A percentile compares a stretch with the other conserved stretches of the same genome.
Conservation (phyloP, 2,797 vertebrate species). For the Argya squamiceps region DNA sequence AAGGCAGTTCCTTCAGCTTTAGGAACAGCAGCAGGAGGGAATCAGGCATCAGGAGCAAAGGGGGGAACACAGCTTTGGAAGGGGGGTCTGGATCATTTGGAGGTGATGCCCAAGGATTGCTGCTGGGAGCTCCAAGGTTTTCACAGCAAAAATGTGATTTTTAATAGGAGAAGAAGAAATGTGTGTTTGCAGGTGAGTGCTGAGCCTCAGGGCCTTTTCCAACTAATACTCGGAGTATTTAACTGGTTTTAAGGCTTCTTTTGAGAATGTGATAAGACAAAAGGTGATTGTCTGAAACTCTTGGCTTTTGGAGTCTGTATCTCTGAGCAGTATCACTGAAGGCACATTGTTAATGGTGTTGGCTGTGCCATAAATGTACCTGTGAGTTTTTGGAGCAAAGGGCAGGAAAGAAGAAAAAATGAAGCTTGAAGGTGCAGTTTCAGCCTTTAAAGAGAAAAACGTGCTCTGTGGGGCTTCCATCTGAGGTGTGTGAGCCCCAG, state of each 20-base stretch:
- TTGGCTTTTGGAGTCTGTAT: not conserved
- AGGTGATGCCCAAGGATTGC: rapidly evolving
- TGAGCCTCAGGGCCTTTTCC: not conserved
- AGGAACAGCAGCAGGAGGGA: not conserved
- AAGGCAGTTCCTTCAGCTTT: not conserved
- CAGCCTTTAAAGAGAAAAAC: too few relatives aligned
- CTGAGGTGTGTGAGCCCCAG: not conserved
- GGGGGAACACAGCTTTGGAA: not conserved
- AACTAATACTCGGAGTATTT: rapidly evolving
- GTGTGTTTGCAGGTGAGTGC: not conserved
- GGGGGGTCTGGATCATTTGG: rapidly evolving
- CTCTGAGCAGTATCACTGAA: rapidly evolving
- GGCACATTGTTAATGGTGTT: not conserved
- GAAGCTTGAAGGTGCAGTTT: not conserved
- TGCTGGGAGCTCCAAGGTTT: not conserved
- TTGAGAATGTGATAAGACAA: not conserved
- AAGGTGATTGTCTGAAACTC: not conserved
- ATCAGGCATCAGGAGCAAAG: not conserved
- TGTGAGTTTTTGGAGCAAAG: not conserved
- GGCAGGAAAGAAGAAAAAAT: not conserved
- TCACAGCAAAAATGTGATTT: rapidly evolving
- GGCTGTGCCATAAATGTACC: not conserved
- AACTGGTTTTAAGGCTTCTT: not conserved
- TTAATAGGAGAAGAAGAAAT: rapidly evolving
- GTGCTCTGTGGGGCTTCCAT: rapidly evolving